Conservation (phyloP, 1,140 invertebrate genomes). For the Drosophila nikananu region DNA sequence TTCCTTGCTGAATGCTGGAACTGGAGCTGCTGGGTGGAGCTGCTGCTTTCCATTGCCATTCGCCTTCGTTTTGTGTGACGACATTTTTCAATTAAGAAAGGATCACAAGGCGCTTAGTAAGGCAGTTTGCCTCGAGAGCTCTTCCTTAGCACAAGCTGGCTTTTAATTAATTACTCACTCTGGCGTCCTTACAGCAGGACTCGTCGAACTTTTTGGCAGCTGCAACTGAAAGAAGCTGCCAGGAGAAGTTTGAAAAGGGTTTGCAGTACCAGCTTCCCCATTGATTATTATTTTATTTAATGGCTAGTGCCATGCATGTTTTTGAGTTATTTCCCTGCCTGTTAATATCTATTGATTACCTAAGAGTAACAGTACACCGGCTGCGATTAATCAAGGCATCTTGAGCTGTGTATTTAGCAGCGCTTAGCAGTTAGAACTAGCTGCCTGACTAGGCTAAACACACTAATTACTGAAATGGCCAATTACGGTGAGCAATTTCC, state of each 20-base stretch:
- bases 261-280: neutral
- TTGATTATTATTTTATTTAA: conserved; percentile 25
- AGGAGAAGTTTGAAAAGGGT: conserved; percentile 16
- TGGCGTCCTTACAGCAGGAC: neutral
- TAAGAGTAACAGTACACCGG: conserved; percentile 15
- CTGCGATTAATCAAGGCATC: conserved; percentile 24
- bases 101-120: conserved; percentile 82
- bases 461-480: conserved; percentile 39
- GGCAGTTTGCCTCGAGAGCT: conserved; percentile 58
- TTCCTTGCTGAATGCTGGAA: conserved; percentile 47
- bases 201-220: conserved; percentile 65
- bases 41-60: conserved; percentile 29
- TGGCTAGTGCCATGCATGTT: neutral
- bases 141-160: conserved; percentile 27
- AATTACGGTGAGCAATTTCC: conserved; percentile 46
- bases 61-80: conserved; percentile 65
- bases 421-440: conserved; percentile 51
- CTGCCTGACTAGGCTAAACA: conserved; percentile 34
- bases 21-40: conserved; percentile 14
- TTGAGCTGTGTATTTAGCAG: conserved; percentile 66
- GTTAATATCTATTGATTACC: neutral
- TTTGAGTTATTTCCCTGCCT: neutral
- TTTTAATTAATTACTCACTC: conserved; percentile 76
- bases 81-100: conserved; percentile 85
- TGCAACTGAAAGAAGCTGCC: conserved; percentile 41